Percentiles rank a stretch among this genome's conserved stretches.
Evolutionary conservation across 2,797 vertebrate species (phyloP).

Genomic region (Scolopax rusticola): DNA sequence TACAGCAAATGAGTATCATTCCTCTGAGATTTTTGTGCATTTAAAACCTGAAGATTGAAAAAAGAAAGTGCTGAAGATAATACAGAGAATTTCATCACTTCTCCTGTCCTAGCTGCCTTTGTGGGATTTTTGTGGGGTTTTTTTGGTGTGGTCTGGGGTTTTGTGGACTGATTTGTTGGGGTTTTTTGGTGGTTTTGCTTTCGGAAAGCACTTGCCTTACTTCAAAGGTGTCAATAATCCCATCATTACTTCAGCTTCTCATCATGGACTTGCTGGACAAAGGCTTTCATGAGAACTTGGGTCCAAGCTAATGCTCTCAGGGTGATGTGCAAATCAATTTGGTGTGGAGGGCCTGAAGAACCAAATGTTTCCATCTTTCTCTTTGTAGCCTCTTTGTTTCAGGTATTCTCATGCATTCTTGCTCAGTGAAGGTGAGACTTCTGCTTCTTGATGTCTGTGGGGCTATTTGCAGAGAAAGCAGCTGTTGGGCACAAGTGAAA

Average conservation of each 20-base stretch:
- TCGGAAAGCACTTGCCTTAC: background rate
- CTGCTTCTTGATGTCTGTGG: background rate
- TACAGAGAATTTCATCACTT: background rate
- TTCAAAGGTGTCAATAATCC: background rate
- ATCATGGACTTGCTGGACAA: background rate
- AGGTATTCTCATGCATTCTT: background rate
- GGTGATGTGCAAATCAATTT: background rate
- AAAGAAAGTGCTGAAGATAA: background rate
- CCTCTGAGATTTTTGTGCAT: background rate
- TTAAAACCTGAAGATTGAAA: background rate
- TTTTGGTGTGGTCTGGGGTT: fast-evolving
- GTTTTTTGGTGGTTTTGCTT: background rate
- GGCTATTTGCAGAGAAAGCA: background rate
- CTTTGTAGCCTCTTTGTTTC: background rate
- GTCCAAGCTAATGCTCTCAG: background rate
- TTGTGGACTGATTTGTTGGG: background rate
- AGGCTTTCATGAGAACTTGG: background rate
- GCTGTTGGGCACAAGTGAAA: background rate
- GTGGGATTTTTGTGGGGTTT: fast-evolving
- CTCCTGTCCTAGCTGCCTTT: background rate
- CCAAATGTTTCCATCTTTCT: background rate
- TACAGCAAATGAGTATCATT: background rate
- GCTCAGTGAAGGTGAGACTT: background rate
- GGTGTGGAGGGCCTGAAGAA: background rate
- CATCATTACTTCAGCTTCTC: background rate